Conservation (phyloP, 2,113 vertebrate species). For the Eleginops maclovinus region DNA sequence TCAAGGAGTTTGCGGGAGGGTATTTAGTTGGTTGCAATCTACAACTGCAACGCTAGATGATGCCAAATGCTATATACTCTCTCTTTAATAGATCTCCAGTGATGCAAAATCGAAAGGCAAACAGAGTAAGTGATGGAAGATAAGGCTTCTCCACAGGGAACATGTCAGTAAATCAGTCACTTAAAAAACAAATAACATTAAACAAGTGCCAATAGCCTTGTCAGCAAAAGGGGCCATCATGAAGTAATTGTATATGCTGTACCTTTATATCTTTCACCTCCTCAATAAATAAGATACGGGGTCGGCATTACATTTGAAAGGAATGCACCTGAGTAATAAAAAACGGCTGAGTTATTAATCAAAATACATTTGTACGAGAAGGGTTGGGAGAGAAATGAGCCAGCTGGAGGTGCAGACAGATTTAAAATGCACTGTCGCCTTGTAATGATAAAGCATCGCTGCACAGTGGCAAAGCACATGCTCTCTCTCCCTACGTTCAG, state of each 20-base stretch:
- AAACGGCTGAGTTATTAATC: conserved; percentile 68
- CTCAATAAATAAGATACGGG: conserved; percentile 72
- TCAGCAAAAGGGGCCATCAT: conserved; percentile 75
- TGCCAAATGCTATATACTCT: no score
- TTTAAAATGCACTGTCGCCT: conserved; percentile 67
- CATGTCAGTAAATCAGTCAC: conserved; percentile 68
- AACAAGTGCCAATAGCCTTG: conserved; percentile 67
- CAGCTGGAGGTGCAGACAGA: conserved; percentile 33
- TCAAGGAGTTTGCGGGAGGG: no score
- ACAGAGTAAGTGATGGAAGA: conserved; percentile 12
- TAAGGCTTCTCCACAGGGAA: conserved; percentile 22
- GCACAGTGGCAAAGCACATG: conserved; percentile 6
- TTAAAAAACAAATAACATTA: conserved; percentile 75
- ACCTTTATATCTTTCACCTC: conserved; percentile 64
- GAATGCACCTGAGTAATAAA: conserved; percentile 69
- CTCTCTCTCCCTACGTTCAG: conserved; percentile 1
- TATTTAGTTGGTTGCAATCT: no score
- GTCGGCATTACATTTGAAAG: conserved; percentile 70
- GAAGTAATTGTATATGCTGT: conserved; percentile 61
- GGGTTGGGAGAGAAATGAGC: conserved; percentile 51
- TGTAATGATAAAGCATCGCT: conserved; percentile 64
- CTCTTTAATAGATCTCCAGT: background rate
- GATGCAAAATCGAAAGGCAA: background rate
- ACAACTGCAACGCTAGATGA: no score
- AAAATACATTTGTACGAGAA: conserved; percentile 53